Evolutionary conservation across 30 jellyfish, hydroid and myxozoan species (phyloP), one percentile per base, ranked within the genome.

Genomic region (Pelagia noctiluca): DNA sequence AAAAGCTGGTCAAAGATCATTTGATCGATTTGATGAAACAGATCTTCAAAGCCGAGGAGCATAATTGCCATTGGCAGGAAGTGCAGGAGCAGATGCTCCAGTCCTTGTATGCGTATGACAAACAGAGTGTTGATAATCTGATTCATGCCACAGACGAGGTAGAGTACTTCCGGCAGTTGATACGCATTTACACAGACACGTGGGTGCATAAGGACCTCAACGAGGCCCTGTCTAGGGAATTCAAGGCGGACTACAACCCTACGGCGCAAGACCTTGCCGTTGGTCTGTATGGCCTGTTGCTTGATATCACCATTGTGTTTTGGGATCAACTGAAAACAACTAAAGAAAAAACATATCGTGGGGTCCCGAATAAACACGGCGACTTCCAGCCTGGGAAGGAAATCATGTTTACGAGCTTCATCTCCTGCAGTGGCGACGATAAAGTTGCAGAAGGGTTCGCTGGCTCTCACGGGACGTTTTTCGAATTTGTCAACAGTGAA

Each of bases 401-500:
- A n/a, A 60, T 60, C 21, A 60, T 60, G 72, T 60, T 60, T n/a
- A 60, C 72, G 35, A 60, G 22, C 8, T 4, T 60, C 21, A 23
- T 60, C 11, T 60, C 72, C 22, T n/a, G 72, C 35, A 60, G 72
- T n/a, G 72, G 35, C 10, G 10, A 22, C 5, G 35, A 60, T 5
- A 4, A 8, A n/a, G 72, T 60, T 5, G 72, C 72, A n/a, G 12
- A 60, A n/a, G 72, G 72, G 10, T 60, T 60, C 72, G 8, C 35
- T 60, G 72, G 22, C 5, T 8, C 10, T 5, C 12, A 60, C 21
- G 72, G 72, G 22, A 60, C 72, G 21, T 23, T 60, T n/a, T 60
- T 60, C 72, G 21, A 5, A 4, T n/a, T 60, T 22, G 35, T 5
- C 72, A 60, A 60, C 72, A 60, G 35, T 28, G 72, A 8, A 60